Evolutionary conservation across 1,140 invertebrate genomes (phyloP).

Genomic region (Drosophila guanche): DNA sequence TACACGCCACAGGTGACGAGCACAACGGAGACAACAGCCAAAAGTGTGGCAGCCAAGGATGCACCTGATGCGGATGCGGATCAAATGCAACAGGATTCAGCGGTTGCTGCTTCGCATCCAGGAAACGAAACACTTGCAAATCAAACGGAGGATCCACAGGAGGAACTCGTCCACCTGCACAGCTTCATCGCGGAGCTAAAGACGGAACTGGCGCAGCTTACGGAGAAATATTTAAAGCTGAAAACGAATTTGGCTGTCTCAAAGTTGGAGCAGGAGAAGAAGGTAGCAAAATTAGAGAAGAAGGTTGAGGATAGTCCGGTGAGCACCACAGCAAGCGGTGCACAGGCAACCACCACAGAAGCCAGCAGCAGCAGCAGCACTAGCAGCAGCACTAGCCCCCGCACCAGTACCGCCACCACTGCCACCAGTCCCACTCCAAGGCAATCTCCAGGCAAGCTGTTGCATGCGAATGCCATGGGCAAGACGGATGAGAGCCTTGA

Average conservation of each 20-base stretch:
- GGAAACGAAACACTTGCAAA: too few relatives aligned
- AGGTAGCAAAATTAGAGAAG: conserved; percentile 1
- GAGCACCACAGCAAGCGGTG: not conserved
- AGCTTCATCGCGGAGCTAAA: conserved; percentile 13
- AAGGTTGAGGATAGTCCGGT: not conserved
- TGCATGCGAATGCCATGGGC: conserved; percentile 14
- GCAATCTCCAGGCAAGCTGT: not conserved
- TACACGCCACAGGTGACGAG: conserved; percentile 6
- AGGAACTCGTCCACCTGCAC: conserved; percentile 20
- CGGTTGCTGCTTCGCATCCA: not conserved
- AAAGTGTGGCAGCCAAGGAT: not conserved
- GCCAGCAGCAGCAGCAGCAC: not conserved
- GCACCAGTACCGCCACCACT: not conserved
- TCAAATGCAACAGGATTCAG: conserved; percentile 32
- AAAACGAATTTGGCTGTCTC: not conserved
- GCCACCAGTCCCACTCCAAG: not conserved
- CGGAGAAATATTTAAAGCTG: not conserved
- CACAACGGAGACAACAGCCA: conserved; percentile 5
- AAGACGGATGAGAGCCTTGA: conserved; percentile 1
- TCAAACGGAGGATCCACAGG: not conserved
- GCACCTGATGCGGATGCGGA: not conserved
- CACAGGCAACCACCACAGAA: conserved; percentile 9
- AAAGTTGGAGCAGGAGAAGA: conserved; percentile 16
- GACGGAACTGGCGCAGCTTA: not conserved
- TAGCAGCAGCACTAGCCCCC: not conserved